Evolutionary conservation across 2,797 vertebrate species (phyloP), one percentile per base, ranked within the genome.

Genomic region (Xenopus petersii): DNA sequence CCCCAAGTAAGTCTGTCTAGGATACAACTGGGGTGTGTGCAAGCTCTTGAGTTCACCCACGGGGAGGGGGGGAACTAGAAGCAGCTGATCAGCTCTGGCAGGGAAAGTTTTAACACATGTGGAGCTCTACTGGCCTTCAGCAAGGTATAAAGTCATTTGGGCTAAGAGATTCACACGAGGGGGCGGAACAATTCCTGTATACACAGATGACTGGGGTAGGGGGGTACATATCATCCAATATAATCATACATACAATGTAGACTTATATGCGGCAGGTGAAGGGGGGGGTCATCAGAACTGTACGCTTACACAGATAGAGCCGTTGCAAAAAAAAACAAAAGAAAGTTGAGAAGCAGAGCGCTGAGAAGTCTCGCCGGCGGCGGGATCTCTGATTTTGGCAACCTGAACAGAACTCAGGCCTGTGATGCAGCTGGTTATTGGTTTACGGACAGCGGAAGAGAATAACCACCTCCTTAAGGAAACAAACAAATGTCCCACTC

Each of bases 91-190:
- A 10, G 54, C 24, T 42, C 55, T 60, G 75, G 48, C 48, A 68
- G 36, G 64, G 59, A 48, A 66, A 55, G 70, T 65, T 48, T 77
- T 16, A 70, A 78, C 49, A 59, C n/a, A 5, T 24, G 24, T 58
- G 33, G 47, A 64, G 70, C 58, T 26, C 75, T 78, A 78, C 70
- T 69, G 71, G 75, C 75, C 70, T 69, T 64, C 0, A 1, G 81
- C 17, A 12, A 51, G 65, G 79, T 72, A 42, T 49, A 24, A 8
- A 55, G 59, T 59, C 33, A 48, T 16, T 13, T 68, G 60, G 70
- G 66, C 49, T 51, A 21, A 69, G 58, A 12, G 61, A 56, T 0
- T 54, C 0, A 73, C 36, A 61, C 51, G 42, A 63, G 65, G 36
- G 30, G 30, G 64, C 10, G 36, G 58, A 49, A 58, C 64, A 24